Percentiles rank a stretch among this genome's conserved stretches.
phyloP scores from a whole-genome alignment of 2,797 vertebrate genomes.

The Gymnothorax reevesii region DNA sequence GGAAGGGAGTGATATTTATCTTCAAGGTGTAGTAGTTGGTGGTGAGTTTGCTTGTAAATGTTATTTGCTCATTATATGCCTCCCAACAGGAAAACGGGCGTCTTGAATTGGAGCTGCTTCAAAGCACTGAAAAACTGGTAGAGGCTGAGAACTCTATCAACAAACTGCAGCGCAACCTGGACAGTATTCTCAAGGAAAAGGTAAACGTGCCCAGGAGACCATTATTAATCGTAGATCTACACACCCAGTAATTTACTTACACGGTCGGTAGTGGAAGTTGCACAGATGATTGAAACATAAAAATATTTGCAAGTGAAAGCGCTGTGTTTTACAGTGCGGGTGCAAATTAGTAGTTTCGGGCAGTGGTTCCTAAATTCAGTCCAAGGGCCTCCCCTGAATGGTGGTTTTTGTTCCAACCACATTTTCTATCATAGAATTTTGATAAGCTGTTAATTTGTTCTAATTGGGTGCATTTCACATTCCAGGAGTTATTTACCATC shows the following conservation, averaged over 20 bases:
- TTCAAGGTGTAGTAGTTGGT: not conserved
- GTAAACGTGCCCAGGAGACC: constrained; percentile 57
- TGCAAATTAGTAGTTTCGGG: not conserved
- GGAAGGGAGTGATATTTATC: not conserved
- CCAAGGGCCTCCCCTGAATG: no score
- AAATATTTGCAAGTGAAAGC: not conserved
- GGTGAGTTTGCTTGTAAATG: constrained; percentile 2
- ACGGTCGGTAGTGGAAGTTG: not conserved
- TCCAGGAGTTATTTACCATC: no score
- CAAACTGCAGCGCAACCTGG: constrained; percentile 86
- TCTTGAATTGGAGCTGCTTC: constrained; percentile 85
- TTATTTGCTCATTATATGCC: not conserved
- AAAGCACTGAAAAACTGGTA: constrained; percentile 78
- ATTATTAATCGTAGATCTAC: not conserved
- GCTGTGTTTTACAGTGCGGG: not conserved
- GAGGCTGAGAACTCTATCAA: constrained; percentile 77
- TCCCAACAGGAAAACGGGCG: constrained; percentile 84
- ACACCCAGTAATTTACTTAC: not conserved
- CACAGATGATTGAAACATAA: not conserved
- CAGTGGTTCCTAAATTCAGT: no score
- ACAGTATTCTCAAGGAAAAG: constrained; percentile 86
- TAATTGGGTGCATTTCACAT: no score
- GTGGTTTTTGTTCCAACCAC: no score
- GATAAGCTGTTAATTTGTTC: no score
- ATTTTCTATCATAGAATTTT: no score